Evolutionary conservation across 2,888 invertebrate genomes (phyloP).

Genomic region (Nemotelus pantherinus): DNA sequence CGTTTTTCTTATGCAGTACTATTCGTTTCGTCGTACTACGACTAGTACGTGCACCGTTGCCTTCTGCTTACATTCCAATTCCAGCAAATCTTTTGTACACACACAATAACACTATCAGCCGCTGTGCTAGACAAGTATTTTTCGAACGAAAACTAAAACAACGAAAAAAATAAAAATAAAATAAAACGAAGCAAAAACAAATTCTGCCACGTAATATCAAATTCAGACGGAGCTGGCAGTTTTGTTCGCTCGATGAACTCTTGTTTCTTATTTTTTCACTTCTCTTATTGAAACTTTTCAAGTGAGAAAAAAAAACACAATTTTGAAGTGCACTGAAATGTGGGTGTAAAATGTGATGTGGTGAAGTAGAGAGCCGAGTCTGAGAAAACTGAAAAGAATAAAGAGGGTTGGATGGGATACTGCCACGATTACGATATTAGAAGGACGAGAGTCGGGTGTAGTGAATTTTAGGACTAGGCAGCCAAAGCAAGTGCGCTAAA

Average conservation of each 20-base stretch:
- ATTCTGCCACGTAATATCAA: slow-evolving; percentile 6
- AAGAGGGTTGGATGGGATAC: too few species aligned
- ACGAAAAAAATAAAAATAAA: too few species aligned
- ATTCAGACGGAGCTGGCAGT: slow-evolving; percentile 33
- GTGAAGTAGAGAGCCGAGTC: background rate
- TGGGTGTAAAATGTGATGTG: slow-evolving; percentile 24
- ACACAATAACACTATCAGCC: too few species aligned
- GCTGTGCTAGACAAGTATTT: slow-evolving; percentile 5
- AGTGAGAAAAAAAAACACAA: slow-evolving; percentile 8
- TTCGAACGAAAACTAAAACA: background rate
- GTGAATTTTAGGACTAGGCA: too few species aligned
- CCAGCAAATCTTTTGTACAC: too few species aligned
- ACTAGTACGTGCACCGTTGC: too few species aligned
- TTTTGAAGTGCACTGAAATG: slow-evolving; percentile 41
- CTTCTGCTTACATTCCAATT: too few species aligned
- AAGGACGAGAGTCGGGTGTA: too few species aligned
- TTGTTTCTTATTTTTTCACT: slow-evolving; percentile 37
- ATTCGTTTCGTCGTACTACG: too few species aligned
- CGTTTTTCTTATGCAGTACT: slow-evolving; percentile 26
- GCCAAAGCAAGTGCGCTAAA: too few species aligned
- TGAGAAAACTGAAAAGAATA: background rate
- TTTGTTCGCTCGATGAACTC: slow-evolving; percentile 44
- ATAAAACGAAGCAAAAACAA: background rate
- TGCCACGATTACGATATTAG: too few species aligned
- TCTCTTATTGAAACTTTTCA: slow-evolving; percentile 44